Percentiles rank a stretch among this genome's conserved stretches.
phyloP scores from a whole-genome alignment of 2,113 vertebrate species.

The Caretta caretta region DNA sequence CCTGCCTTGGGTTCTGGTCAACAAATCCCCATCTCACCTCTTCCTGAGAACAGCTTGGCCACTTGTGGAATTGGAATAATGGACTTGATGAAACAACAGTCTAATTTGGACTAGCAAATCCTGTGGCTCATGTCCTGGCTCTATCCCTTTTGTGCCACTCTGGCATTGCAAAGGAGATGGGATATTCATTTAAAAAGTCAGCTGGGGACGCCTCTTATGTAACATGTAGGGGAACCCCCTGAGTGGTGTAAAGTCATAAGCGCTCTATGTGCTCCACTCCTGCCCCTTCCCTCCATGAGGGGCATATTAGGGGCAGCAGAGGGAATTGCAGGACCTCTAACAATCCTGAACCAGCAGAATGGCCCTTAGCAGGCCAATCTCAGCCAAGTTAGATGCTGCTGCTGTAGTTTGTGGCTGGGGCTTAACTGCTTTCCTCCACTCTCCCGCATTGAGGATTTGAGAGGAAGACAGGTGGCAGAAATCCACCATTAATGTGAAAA shows the following conservation, averaged over 20 bases:
- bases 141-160: not conserved
- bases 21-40: conserved; percentile 11
- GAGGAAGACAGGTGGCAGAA: not conserved
- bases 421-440: not conserved
- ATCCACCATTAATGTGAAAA: not conserved
- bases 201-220: not conserved
- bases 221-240: not conserved
- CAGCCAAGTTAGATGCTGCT: not conserved
- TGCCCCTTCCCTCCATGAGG: not conserved
- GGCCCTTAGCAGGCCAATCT: not conserved
- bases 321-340: not conserved
- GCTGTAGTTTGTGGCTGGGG: not conserved
- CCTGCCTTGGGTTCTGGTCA: not conserved
- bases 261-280: not conserved
- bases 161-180: not conserved
- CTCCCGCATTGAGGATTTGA: not conserved
- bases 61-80: not conserved
- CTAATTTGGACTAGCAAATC: not conserved
- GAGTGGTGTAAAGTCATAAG: not conserved
- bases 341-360: not conserved
- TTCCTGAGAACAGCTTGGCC: not conserved
- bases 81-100: not conserved
- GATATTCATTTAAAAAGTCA: not conserved
- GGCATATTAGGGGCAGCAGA: not conserved
- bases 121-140: not conserved